Percentiles rank a stretch among this genome's conserved stretches.
phyloP scores from a whole-genome alignment of 1,140 invertebrate species.

The Heliconius eleuchia region DNA sequence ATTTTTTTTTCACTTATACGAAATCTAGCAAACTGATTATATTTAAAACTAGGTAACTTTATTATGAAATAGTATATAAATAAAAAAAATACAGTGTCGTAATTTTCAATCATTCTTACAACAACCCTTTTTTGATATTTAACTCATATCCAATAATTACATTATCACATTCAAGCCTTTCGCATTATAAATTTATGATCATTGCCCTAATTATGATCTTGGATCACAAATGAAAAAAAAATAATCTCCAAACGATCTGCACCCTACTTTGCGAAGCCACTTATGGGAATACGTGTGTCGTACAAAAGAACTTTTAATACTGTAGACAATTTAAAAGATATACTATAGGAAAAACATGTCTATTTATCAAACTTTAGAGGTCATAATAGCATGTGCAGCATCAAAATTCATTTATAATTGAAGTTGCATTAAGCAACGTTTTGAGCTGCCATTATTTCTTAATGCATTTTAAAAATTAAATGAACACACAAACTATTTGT shows the following conservation, averaged over 20 bases:
- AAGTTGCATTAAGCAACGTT: constrained; percentile 30
- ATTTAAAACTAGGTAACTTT: no score
- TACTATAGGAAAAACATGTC: constrained; percentile 13
- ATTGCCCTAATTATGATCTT: constrained; percentile 6
- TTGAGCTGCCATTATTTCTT: constrained; percentile 22
- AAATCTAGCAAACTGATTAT: no score
- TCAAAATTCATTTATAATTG: constrained; percentile 28
- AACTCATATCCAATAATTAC: not conserved
- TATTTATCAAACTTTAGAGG: constrained; percentile 16
- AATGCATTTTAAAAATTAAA: constrained; percentile 30
- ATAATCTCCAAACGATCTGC: constrained; percentile 17
- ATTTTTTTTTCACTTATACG: no score
- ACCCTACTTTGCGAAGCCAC: constrained; percentile 37
- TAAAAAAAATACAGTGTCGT: no score
- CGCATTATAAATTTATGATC: not conserved
- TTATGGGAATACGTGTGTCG: constrained; percentile 38
- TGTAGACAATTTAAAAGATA: constrained; percentile 23
- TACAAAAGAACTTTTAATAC: constrained; percentile 43
- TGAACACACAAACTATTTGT: constrained; percentile 19
- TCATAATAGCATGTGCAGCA: not conserved
- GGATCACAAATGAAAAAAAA: constrained; percentile 12
- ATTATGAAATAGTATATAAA: no score
- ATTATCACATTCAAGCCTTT: not conserved
- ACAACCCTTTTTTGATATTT: not conserved
- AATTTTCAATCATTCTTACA: not conserved